Percentiles rank a stretch among this genome's conserved stretches.
These are phyloP conservation scores for Lasioglossum leucozonium DNA, from an alignment of 2,888 invertebrate genomes.

Conservation along the genomic window DNA sequence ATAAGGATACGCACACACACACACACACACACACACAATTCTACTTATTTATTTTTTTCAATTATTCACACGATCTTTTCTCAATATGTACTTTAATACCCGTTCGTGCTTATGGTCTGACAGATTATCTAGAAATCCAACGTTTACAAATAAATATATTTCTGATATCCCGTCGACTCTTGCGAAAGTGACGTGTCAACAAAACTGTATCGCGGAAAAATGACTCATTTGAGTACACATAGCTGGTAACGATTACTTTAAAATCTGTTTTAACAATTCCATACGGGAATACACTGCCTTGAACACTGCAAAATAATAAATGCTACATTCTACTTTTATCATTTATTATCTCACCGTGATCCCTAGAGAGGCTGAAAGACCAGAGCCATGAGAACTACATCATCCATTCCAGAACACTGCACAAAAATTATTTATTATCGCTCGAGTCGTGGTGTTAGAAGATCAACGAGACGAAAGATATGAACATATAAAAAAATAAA, in stretches of 20 bases:
- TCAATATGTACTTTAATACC: neutral
- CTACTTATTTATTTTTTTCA: neutral
- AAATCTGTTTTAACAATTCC: neutral
- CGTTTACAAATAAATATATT: neutral
- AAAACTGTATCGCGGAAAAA: conserved; percentile 24
- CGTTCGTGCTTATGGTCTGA: neutral
- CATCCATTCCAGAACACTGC: neutral
- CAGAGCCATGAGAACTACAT: neutral
- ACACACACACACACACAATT: too few species aligned
- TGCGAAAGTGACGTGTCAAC: conserved; percentile 41
- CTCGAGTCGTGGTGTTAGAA: neutral
- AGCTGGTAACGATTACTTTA: conserved; percentile 1
- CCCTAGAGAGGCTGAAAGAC: too few species aligned
- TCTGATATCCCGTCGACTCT: conserved; percentile 16
- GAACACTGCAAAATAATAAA: neutral
- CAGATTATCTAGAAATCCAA: neutral
- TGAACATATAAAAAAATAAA: too few species aligned
- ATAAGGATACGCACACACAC: too few species aligned
- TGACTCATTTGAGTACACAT: conserved; percentile 33
- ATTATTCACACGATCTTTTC: neutral
- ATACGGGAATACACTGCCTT: neutral
- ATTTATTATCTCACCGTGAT: too few species aligned
- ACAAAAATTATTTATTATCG: neutral
- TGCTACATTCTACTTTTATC: neutral
- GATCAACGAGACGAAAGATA: too few species aligned